These are phyloP conservation scores for Trematomus bernacchii DNA, from an alignment of 2,797 vertebrate genomes.

Conservation along the genomic window DNA sequence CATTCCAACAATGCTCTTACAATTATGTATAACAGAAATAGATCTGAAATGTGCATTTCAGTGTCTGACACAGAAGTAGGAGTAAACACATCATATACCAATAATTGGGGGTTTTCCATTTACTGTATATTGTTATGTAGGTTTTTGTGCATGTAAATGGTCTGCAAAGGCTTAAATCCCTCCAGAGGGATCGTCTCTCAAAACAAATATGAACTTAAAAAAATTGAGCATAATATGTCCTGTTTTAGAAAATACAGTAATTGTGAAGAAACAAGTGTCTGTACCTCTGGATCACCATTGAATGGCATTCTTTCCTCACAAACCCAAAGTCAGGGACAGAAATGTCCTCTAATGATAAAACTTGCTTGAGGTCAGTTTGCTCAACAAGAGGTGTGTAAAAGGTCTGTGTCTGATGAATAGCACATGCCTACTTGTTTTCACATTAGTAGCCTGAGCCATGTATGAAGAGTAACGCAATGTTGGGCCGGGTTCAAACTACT, in stretches of 20 bases:
- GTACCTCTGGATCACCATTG: background rate
- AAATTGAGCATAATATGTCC: too few species aligned
- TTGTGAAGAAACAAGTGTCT: background rate
- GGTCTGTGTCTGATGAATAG: background rate
- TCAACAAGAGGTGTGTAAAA: background rate
- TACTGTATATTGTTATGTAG: too few species aligned
- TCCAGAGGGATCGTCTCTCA: too few species aligned
- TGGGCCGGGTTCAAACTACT: background rate
- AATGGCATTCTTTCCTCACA: background rate
- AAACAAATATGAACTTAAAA: background rate
- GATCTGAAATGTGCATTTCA: too few species aligned
- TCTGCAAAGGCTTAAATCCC: too few species aligned
- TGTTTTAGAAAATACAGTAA: background rate
- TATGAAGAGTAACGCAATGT: background rate
- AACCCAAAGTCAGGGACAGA: background rate
- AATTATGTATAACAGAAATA: too few species aligned
- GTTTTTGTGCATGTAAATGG: too few species aligned
- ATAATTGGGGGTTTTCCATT: too few species aligned
- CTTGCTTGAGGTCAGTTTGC: background rate
- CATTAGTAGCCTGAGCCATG: slow-evolving; percentile 1
- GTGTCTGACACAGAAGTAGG: too few species aligned
- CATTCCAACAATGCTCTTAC: too few species aligned
- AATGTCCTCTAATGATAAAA: background rate
- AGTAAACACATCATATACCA: too few species aligned
- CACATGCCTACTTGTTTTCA: background rate